Evolutionary conservation across 1,140 invertebrate genomes (phyloP).

Genomic region (Drosophila arizonae): DNA sequence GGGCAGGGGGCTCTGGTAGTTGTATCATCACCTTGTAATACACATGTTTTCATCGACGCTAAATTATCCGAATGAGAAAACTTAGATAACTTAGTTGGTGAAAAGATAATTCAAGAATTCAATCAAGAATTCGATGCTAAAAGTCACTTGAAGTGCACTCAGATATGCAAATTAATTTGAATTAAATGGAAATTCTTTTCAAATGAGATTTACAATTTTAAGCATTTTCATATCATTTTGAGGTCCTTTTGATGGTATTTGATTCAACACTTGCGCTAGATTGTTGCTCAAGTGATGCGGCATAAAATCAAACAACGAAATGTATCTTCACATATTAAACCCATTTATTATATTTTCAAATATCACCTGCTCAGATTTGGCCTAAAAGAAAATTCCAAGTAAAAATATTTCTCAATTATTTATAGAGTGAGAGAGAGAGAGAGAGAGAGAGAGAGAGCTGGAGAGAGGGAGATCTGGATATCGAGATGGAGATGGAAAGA

Average conservation of each 20-base stretch:
- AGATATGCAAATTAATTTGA: too few relatives aligned
- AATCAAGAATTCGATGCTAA: too few relatives aligned
- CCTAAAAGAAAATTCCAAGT: conserved; percentile 59
- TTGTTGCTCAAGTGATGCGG: conserved; percentile 31
- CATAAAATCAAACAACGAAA: conserved; percentile 40
- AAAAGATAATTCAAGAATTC: background rate
- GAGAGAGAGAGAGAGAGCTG: background rate
- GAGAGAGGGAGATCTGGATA: background rate
- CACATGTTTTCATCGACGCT: background rate
- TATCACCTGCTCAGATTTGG: conserved; percentile 63
- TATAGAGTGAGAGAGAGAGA: background rate
- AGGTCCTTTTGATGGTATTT: conserved; percentile 7
- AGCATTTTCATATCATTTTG: background rate
- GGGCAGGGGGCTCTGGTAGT: background rate
- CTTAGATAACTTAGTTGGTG: background rate
- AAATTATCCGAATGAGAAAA: background rate
- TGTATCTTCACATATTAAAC: conserved; percentile 40
- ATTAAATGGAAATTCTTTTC: background rate
- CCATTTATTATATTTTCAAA: conserved; percentile 56
- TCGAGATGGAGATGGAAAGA: background rate
- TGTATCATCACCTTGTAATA: conserved; percentile 32
- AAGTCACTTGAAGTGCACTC: too few relatives aligned
- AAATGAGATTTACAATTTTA: background rate
- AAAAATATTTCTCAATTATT: conserved; percentile 66
- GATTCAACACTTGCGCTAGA: conserved; percentile 15